Conservation (phyloP, 2,113 vertebrate genomes). For the Neogale vison region DNA sequence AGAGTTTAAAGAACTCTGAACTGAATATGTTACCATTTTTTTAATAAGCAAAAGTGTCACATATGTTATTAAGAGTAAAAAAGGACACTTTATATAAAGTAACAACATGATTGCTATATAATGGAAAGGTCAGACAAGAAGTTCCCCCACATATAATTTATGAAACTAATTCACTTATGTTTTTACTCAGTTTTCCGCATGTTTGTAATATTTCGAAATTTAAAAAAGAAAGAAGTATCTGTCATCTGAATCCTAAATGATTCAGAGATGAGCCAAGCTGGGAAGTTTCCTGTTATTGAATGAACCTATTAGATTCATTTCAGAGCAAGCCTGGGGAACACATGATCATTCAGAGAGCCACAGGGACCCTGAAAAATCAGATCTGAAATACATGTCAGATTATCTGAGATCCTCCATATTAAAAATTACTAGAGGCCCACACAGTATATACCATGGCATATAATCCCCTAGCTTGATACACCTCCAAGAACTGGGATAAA, state of each 20-base stretch:
- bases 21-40: neutral
- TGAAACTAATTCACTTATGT: neutral
- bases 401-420: neutral
- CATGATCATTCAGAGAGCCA: neutral
- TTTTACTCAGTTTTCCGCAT: neutral
- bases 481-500: neutral
- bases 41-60: neutral
- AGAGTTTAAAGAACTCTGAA: slow-evolving; percentile 49
- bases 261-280: neutral
- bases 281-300: neutral
- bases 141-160: neutral
- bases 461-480: neutral
- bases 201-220: slow-evolving; percentile 14
- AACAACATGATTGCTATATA: neutral
- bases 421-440: neutral
- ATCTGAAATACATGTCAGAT: neutral
- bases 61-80: neutral
- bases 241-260: neutral
- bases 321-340: neutral
- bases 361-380: neutral
- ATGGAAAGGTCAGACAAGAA: neutral
- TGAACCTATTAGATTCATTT: neutral
- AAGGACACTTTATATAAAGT: neutral
- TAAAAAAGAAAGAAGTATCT: neutral
- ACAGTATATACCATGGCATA: neutral